phyloP scores from a whole-genome alignment of 1,140 invertebrate species.

The Orchesella cincta region DNA sequence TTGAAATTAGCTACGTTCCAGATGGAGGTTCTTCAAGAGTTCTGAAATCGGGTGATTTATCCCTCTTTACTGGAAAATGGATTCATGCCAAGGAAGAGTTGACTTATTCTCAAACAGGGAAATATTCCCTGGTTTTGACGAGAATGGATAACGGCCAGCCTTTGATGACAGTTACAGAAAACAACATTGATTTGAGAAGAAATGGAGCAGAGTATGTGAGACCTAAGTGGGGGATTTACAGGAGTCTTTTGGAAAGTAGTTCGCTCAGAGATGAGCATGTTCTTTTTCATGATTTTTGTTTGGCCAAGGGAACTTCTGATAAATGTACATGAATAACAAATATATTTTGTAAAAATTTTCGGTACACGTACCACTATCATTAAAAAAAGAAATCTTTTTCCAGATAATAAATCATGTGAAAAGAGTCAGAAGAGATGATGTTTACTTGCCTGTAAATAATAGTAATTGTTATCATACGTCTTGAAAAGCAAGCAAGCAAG shows the following conservation, averaged over 20 bases:
- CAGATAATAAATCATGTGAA: too few species aligned
- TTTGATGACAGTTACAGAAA: slow-evolving; percentile 9
- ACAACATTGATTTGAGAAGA: slow-evolving; percentile 43
- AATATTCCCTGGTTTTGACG: slow-evolving; percentile 1
- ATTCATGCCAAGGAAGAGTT: background rate
- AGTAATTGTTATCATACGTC: too few species aligned
- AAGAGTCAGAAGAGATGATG: too few species aligned
- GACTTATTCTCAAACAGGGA: background rate
- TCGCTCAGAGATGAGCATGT: slow-evolving; percentile 44
- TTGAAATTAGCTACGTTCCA: background rate
- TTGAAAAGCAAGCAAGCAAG: too few species aligned
- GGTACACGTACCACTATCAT: too few species aligned
- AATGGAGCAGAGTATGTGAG: slow-evolving; percentile 21
- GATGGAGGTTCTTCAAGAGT: background rate
- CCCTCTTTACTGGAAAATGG: background rate
- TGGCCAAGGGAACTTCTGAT: slow-evolving; percentile 30
- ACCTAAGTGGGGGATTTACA: slow-evolving; percentile 48
- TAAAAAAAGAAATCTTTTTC: too few species aligned
- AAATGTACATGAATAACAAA: background rate
- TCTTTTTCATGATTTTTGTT: slow-evolving; percentile 41
- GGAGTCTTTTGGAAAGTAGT: slow-evolving; percentile 35
- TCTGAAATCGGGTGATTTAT: background rate
- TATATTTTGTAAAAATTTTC: too few species aligned
- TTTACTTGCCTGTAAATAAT: too few species aligned
- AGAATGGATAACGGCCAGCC: background rate